These are phyloP conservation scores for Apocrypta bakeri DNA, from an alignment of 1,140 invertebrate species.

Conservation along the genomic window DNA sequence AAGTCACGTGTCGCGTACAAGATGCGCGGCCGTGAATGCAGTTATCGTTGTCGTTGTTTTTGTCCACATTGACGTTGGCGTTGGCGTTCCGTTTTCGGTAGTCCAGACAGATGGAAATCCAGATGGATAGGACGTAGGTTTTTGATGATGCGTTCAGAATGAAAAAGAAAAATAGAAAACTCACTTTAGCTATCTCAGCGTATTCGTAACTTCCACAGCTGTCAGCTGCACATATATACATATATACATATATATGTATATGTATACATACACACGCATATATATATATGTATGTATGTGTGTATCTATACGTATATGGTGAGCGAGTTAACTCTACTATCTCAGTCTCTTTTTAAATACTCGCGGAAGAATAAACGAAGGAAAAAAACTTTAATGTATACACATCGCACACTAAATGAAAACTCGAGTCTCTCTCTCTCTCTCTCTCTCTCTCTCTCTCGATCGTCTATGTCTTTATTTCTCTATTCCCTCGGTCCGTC, in stretches of 20 bases:
- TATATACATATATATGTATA: no score
- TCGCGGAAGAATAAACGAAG: constrained; percentile 1
- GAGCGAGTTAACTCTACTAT: neutral
- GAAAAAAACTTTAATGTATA: neutral
- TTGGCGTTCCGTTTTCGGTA: no score
- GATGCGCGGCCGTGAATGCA: constrained; percentile 19
- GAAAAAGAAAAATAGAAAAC: constrained; percentile 47
- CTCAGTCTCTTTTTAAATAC: constrained; percentile 22
- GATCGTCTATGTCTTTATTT: neutral
- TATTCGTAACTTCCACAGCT: constrained; percentile 8
- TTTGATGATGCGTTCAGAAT: constrained; percentile 44
- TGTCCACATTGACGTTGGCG: neutral
- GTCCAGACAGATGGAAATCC: no score
- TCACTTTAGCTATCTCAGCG: constrained; percentile 51
- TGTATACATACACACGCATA: no score
- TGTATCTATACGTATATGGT: neutral
- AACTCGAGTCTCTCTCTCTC: constrained; percentile 11
- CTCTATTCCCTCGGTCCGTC: neutral
- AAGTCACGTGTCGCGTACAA: constrained; percentile 22
- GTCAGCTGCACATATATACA: no score
- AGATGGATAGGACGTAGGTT: constrained; percentile 51
- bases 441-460: neutral
- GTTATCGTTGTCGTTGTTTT: neutral
- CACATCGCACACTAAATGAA: constrained; percentile 13
- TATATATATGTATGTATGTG: no score